These are phyloP conservation scores for Drosophila pseudotalamancana DNA, from an alignment of 2,888 invertebrate genomes.

Conservation along the genomic window DNA sequence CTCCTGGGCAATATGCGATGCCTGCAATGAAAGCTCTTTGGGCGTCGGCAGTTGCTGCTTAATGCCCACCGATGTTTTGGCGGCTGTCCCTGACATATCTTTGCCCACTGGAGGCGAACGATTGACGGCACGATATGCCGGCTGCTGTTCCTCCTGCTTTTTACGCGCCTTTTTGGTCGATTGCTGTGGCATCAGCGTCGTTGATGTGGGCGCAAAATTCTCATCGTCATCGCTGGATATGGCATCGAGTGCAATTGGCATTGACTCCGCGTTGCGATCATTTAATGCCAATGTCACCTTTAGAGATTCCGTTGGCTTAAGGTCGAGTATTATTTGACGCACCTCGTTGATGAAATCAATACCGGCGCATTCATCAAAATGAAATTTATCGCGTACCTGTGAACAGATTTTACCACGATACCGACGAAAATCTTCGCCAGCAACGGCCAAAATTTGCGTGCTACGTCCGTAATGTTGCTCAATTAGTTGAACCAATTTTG, in stretches of 20 bases:
- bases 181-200: neutral
- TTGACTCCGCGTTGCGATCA: conserved; percentile 41
- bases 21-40: conserved; percentile 82
- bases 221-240: conserved; percentile 81
- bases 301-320: conserved; percentile 33
- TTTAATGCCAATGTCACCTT: conserved; percentile 83
- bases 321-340: conserved; percentile 81
- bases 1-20: conserved; percentile 83
- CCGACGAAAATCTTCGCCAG: conserved; percentile 89
- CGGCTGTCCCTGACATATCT: neutral
- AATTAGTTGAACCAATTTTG: conserved; percentile 87
- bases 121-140: conserved; percentile 67
- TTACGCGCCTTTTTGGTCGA: conserved; percentile 61
- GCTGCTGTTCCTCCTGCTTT: conserved; percentile 54
- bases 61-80: neutral
- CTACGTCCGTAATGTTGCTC: conserved; percentile 90
- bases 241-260: conserved; percentile 80
- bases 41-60: conserved; percentile 79
- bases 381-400: conserved; percentile 88
- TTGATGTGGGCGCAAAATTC: neutral
- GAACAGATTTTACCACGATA: conserved; percentile 87
- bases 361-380: conserved; percentile 87
- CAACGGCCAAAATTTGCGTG: conserved; percentile 87
- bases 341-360: conserved; percentile 86
- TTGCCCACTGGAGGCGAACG: conserved; percentile 70